A percentile compares a stretch with the other conserved stretches of the same genome.
Evolutionary conservation across 2,113 vertebrate genomes (phyloP).

Genomic region (Herpailurus yagouaroundi): DNA sequence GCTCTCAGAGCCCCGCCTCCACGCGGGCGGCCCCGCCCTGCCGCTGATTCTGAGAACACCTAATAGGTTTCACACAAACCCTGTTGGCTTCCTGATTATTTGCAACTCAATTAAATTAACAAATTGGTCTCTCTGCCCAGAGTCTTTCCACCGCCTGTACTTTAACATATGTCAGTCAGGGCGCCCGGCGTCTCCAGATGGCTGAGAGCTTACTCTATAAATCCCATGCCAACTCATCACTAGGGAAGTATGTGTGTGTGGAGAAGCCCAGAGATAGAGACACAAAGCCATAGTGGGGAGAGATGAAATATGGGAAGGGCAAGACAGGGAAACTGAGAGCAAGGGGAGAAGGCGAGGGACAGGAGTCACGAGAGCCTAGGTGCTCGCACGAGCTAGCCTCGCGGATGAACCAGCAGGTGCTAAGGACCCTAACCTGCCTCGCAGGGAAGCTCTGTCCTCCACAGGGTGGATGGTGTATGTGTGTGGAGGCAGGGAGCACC

Average conservation of each 20-base stretch:
- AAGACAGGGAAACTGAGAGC: not conserved
- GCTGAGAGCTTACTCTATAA: constrained; percentile 49
- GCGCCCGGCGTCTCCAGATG: constrained; percentile 77
- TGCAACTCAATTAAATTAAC: constrained; percentile 82
- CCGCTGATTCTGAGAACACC: not conserved
- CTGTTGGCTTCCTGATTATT: constrained; percentile 76
- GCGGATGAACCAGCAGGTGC: not conserved
- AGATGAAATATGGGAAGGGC: not conserved
- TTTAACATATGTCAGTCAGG: constrained; percentile 82
- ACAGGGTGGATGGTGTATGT: not conserved
- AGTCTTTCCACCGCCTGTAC: constrained; percentile 73
- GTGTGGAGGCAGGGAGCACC: not conserved
- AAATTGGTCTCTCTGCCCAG: constrained; percentile 79
- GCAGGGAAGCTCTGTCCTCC: not conserved
- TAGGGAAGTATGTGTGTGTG: not conserved
- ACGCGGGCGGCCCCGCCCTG: not conserved
- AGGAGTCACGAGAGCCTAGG: not conserved
- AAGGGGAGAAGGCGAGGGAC: no score
- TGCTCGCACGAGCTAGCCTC: not conserved
- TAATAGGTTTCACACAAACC: constrained; percentile 55
- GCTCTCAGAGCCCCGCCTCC: not conserved
- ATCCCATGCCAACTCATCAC: constrained; percentile 69
- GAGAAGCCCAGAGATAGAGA: constrained; percentile 22
- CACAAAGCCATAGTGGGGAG: not conserved
- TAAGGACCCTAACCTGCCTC: not conserved